A percentile compares a stretch with the other conserved stretches of the same genome.
Conservation (phyloP, 2,797 vertebrate genomes). For the Botia almorhae region DNA sequence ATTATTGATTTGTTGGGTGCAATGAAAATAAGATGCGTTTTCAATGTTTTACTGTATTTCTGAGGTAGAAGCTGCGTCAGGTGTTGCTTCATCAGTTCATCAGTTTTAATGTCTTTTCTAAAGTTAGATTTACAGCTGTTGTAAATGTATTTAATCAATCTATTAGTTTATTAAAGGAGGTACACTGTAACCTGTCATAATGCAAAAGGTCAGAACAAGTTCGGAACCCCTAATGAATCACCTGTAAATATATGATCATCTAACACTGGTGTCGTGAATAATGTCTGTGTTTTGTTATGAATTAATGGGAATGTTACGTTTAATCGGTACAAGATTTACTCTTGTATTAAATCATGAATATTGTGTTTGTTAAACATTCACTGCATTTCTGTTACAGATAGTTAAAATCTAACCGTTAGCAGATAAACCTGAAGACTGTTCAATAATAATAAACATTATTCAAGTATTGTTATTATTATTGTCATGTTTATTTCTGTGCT, state of each 20-base stretch:
- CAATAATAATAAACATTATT: not conserved
- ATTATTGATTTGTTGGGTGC: slow-evolving; percentile 13
- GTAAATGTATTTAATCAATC: not conserved
- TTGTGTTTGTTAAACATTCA: slow-evolving; percentile 29
- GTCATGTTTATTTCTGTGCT: not conserved
- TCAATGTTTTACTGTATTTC: slow-evolving; percentile 11
- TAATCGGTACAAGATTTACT: not conserved
- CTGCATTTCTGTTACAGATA: slow-evolving; percentile 27
- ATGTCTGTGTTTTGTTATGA: slow-evolving; percentile 16
- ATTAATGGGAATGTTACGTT: slow-evolving; percentile 48
- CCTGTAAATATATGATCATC: not conserved
- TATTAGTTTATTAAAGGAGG: not conserved
- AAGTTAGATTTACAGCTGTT: no score
- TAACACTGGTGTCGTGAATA: slow-evolving; percentile 9
- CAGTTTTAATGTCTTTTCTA: not conserved
- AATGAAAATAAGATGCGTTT: slow-evolving; percentile 23
- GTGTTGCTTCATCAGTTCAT: not conserved
- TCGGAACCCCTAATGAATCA: no score
- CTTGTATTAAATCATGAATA: slow-evolving; percentile 28
- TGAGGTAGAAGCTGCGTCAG: not conserved
- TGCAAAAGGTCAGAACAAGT: not conserved
- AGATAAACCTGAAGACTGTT: not conserved
- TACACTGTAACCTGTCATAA: not conserved
- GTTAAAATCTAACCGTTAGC: not conserved
- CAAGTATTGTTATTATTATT: not conserved